Evolutionary conservation across 2,888 invertebrate genomes (phyloP), one percentile per base, ranked within the genome.

Genomic region (Podabrus alpinus): DNA sequence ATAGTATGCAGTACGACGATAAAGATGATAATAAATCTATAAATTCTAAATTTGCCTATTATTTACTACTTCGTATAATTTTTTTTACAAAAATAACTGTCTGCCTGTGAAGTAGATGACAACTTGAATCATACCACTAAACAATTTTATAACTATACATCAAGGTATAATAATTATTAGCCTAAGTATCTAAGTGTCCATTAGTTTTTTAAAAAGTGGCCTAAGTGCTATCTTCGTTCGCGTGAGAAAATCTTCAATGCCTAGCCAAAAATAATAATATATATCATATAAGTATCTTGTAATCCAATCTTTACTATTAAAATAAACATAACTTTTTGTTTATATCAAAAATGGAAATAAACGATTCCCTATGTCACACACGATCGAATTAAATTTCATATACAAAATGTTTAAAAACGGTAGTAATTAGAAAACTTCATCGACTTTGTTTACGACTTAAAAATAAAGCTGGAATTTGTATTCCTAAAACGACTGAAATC

Each of bases 361-460:
- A 64, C 62, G 21, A 64, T 21, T 64, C 21, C 13, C 62, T 64
- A 21, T 19, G 62, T 19, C 13, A 19, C 45, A 45, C 7, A 45
- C 45, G n/a, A 45, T 45, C 45, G 45, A 45, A 45, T 45, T 45
- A 45, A 45, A n/a, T 45, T 67, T 72, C 66, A 21, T 72, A 60
- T 59, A 72, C 73, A 69, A 59, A 69, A 61, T 64, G 66, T 67
- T 68, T 61, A 74, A 68, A 75, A 79, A 83, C 84, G 80, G 83
- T 83, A 83, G 84, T 85, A 84, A 85, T 85, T 85, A 85, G 84
- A 84, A 84, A 82, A 80, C 79, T 81, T 81, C 82, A 84, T 84
- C 84, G 83, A 80, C 80, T 80, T 81, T 80, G 80, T 83, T 84
- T 84, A 83, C 80, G 83, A 79, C 72, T 76, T 66, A 76, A 74